Evolutionary conservation across 2,888 invertebrate species (phyloP).

Genomic region (Portevinia maculata): DNA sequence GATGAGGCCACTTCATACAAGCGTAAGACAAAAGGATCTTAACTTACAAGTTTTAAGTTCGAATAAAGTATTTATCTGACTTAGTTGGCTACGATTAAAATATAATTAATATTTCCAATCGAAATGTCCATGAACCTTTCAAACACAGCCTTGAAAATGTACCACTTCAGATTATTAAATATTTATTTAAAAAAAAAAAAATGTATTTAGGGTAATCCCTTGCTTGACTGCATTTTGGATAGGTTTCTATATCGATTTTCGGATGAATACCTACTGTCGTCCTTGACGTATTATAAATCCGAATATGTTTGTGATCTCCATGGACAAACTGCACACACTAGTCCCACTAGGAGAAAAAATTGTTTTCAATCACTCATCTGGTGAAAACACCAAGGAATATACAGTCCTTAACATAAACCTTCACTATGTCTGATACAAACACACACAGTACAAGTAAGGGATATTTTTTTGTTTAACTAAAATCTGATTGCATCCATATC

Average conservation of each 20-base stretch:
- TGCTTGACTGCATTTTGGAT: neutral
- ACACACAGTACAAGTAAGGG: neutral
- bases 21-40: no score
- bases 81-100: neutral
- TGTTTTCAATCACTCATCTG: constrained; percentile 63
- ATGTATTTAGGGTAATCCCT: constrained; percentile 20
- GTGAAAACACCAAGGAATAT: constrained; percentile 43
- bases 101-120: neutral
- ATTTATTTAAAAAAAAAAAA: neutral
- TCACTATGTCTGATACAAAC: no score
- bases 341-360: constrained; percentile 19
- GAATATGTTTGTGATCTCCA: constrained; percentile 34
- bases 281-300: constrained; percentile 45
- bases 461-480: constrained; percentile 14
- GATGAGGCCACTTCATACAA: no score
- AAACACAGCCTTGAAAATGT: neutral
- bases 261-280: constrained; percentile 33
- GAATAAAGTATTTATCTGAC: neutral
- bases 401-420: neutral
- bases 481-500: constrained; percentile 53
- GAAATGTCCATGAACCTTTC: neutral
- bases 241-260: constrained; percentile 8
- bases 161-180: neutral
- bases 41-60: no score
- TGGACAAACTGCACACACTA: constrained; percentile 8